Conservation (phyloP, 2,888 invertebrate genomes). For the Tinea pellionella region DNA sequence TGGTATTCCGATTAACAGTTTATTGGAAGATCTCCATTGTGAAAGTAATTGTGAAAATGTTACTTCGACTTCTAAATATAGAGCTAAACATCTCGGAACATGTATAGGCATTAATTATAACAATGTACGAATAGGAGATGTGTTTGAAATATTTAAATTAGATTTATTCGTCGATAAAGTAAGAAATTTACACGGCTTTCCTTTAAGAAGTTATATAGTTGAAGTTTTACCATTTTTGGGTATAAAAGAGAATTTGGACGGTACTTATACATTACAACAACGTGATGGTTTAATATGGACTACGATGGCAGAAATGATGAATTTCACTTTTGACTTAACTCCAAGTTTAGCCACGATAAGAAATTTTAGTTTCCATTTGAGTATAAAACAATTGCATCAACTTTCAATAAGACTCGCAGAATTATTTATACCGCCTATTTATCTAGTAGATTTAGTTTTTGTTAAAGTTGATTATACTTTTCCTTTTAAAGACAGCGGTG, state of each 20-base stretch:
- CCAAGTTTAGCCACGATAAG: slow-evolving; percentile 36
- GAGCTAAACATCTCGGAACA: slow-evolving; percentile 38
- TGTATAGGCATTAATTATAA: slow-evolving; percentile 39
- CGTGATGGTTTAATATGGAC: slow-evolving; percentile 54
- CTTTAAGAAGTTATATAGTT: slow-evolving; percentile 29
- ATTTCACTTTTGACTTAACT: slow-evolving; percentile 41
- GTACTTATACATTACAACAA: slow-evolving; percentile 28
- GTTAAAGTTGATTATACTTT: slow-evolving; percentile 42
- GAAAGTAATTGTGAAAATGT: slow-evolving; percentile 38
- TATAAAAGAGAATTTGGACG: slow-evolving; percentile 29
- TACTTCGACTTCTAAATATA: slow-evolving; percentile 30
- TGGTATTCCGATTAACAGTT: slow-evolving; percentile 31
- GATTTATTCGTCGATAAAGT: slow-evolving; percentile 39
- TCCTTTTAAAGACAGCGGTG: slow-evolving; percentile 46
- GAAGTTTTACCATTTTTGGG: slow-evolving; percentile 38
- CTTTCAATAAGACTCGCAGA: slow-evolving; percentile 45
- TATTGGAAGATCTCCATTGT: slow-evolving; percentile 35
- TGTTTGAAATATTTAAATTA: slow-evolving; percentile 19
- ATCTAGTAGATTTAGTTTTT: slow-evolving; percentile 45
- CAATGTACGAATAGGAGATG: slow-evolving; percentile 24
- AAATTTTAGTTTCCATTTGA: slow-evolving; percentile 45
- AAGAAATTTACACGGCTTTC: slow-evolving; percentile 39
- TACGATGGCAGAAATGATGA: slow-evolving; percentile 38
- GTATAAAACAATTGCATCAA: slow-evolving; percentile 35
- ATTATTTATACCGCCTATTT: slow-evolving; percentile 42